phyloP scores from a whole-genome alignment of 2,113 vertebrate species.

The Amia ocellicauda region DNA sequence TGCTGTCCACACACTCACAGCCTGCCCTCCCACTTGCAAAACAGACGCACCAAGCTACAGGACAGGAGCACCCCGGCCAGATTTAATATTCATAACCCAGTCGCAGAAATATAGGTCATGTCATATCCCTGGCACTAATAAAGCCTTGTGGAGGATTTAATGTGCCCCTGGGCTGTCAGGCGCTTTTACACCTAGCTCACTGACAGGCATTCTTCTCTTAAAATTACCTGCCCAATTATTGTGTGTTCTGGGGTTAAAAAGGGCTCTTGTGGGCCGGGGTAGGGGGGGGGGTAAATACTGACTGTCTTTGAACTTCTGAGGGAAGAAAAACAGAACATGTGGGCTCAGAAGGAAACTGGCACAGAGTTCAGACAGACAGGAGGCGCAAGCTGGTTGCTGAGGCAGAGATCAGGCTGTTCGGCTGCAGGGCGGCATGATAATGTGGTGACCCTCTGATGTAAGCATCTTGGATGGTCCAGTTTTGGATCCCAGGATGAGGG shows the following conservation, averaged over 20 bases:
- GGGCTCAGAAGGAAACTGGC: background rate
- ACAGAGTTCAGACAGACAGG: no score
- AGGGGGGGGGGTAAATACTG: no score
- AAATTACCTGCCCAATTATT: no score
- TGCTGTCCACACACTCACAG: background rate
- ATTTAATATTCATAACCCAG: slow-evolving; percentile 5
- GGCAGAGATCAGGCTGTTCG: no score
- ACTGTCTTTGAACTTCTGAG: no score
- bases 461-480: no score
- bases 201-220: background rate
- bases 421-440: no score
- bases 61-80: background rate
- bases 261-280: no score
- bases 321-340: background rate
- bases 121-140: slow-evolving; percentile 3
- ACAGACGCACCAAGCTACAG: background rate
- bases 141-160: background rate
- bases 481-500: no score
- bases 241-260: no score
- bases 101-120: background rate
- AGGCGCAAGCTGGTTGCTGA: no score
- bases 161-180: slow-evolving; percentile 1
- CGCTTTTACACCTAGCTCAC: background rate
- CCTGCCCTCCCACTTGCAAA: background rate
- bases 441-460: no score